These are phyloP conservation scores for Emydocephalus ijimae DNA, from an alignment of 2,113 vertebrate species.

Conservation along the genomic window DNA sequence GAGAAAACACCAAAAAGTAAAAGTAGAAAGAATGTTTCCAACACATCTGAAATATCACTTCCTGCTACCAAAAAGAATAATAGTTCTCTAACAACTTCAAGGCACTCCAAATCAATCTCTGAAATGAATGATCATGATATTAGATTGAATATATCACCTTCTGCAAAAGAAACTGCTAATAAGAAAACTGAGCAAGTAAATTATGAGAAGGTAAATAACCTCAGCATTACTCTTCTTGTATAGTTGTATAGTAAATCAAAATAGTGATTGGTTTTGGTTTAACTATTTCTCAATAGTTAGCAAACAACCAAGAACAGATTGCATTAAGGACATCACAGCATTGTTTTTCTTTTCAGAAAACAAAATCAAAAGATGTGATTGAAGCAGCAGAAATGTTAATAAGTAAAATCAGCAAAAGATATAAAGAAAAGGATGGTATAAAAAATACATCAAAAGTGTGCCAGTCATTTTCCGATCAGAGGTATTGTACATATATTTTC, in stretches of 20 bases:
- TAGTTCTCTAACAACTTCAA: conserved; percentile 49
- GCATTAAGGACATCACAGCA: not conserved
- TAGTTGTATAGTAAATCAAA: conserved; percentile 7
- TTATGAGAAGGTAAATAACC: conserved; percentile 28
- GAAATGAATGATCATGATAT: conserved; percentile 31
- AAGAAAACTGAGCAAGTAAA: conserved; percentile 49
- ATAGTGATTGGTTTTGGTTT: conserved; percentile 13
- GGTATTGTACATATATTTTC: conserved; percentile 53
- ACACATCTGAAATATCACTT: conserved; percentile 48
- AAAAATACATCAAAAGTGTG: conserved; percentile 51
- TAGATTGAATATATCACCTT: conserved; percentile 29
- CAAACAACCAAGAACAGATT: not conserved
- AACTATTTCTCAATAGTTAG: not conserved
- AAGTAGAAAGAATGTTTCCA: conserved; percentile 26
- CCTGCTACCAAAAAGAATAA: conserved; percentile 52
- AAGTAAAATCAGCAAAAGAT: conserved; percentile 69
- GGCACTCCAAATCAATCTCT: conserved; percentile 41
- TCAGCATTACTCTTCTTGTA: conserved; percentile 24
- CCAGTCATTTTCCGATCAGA: conserved; percentile 40
- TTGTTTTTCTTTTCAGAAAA: conserved; percentile 57
- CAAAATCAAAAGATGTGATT: conserved; percentile 60
- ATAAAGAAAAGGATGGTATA: conserved; percentile 45
- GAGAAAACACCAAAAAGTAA: conserved; percentile 36
- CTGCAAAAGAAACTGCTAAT: conserved; percentile 39
- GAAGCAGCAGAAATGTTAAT: conserved; percentile 67